phyloP scores from a whole-genome alignment of 2,888 invertebrate species.

The Thera britannica region DNA sequence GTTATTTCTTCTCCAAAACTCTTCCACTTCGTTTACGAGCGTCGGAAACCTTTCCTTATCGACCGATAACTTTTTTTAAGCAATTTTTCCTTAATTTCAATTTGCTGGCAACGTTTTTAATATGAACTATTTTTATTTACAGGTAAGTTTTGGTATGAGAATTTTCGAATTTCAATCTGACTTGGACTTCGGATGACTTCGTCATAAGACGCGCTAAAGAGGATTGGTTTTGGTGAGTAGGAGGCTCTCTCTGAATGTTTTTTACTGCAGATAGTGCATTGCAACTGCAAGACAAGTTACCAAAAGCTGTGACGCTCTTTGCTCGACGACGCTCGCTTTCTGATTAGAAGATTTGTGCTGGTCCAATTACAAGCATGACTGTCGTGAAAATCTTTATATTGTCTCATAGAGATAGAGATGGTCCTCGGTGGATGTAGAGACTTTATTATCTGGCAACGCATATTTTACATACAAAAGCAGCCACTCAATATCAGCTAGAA shows the following conservation, averaged over 20 bases:
- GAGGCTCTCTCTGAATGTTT: background rate
- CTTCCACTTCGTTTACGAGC: constrained; percentile 48
- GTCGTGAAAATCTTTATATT: too few species aligned
- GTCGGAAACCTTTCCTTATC: constrained; percentile 63
- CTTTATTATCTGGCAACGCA: too few species aligned
- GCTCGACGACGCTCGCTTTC: too few species aligned
- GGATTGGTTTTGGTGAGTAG: constrained; percentile 17
- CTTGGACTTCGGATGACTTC: constrained; percentile 2
- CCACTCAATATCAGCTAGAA: too few species aligned
- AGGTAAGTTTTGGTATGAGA: constrained; percentile 66
- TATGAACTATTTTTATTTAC: constrained; percentile 52
- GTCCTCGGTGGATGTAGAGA: too few species aligned
- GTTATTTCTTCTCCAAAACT: constrained; percentile 51
- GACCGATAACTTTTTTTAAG: constrained; percentile 63
- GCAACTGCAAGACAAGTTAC: too few species aligned
- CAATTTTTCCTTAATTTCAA: constrained; percentile 58
- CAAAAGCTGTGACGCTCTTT: too few species aligned
- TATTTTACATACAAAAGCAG: too few species aligned
- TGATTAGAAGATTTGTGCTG: too few species aligned
- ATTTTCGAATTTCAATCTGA: constrained; percentile 34
- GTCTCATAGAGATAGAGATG: too few species aligned
- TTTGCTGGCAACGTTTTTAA: constrained; percentile 43
- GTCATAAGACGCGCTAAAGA: background rate
- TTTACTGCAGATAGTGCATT: too few species aligned
- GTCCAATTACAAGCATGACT: too few species aligned